A percentile compares a stretch with the other conserved stretches of the same genome.
phyloP scores from a whole-genome alignment of 2,797 vertebrate genomes.

The Macroramphosus scolopax region DNA sequence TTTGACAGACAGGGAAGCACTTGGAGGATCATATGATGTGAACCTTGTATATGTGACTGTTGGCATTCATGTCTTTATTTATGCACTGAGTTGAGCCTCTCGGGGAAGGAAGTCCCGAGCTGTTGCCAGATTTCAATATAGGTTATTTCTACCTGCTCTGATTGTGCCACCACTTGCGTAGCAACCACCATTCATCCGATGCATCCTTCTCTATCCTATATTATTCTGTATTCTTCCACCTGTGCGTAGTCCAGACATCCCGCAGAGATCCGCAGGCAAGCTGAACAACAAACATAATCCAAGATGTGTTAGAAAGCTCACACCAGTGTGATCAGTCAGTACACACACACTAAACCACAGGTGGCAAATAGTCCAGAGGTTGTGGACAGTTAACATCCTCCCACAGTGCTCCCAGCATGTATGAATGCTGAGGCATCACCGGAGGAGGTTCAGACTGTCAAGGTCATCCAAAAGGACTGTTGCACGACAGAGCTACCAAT shows the following conservation, averaged over 20 bases:
- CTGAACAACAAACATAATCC: conserved; percentile 2
- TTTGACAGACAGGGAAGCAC: too few species aligned
- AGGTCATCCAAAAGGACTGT: too few species aligned
- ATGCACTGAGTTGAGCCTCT: neutral
- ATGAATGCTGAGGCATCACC: too few species aligned
- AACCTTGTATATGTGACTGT: too few species aligned
- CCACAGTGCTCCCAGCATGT: too few species aligned
- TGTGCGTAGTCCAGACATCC: conserved; percentile 11
- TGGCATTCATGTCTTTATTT: too few species aligned
- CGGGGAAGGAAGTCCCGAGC: conserved; percentile 22
- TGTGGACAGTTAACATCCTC: conserved; percentile 4
- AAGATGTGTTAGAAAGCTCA: conserved; percentile 8
- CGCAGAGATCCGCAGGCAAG: conserved; percentile 11
- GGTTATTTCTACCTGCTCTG: neutral
- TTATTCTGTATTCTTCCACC: conserved; percentile 3
- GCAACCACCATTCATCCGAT: neutral
- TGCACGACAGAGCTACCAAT: too few species aligned
- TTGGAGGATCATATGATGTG: too few species aligned
- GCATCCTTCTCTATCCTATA: neutral
- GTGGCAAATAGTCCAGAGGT: neutral
- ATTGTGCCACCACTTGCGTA: neutral
- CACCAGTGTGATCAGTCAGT: neutral
- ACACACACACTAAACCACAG: neutral
- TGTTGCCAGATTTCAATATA: neutral
- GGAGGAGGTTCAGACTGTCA: too few species aligned